These are phyloP conservation scores for Xyliphius kryptos DNA, from an alignment of 2,113 vertebrate genomes.

Conservation along the genomic window DNA sequence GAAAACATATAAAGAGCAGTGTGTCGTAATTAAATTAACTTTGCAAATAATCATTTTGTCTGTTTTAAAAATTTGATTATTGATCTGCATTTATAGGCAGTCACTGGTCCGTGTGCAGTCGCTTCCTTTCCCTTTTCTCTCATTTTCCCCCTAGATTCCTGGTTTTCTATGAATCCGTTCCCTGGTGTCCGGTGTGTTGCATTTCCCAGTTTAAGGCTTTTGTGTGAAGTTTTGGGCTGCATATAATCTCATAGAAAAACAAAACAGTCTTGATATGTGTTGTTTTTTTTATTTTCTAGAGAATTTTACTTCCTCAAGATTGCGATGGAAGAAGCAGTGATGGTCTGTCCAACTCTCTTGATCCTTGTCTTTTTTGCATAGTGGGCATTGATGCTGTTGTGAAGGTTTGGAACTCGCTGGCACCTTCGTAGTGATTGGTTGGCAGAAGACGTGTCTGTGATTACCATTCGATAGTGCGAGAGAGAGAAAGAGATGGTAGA, in stretches of 20 bases:
- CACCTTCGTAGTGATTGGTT: slow-evolving; percentile 62
- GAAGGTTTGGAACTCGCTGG: slow-evolving; percentile 53
- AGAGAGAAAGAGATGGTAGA: slow-evolving; percentile 41
- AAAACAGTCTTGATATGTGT: no score
- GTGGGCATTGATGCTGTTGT: slow-evolving; percentile 62
- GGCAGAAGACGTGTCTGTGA: neutral
- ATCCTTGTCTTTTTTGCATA: slow-evolving; percentile 69
- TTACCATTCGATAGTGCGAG: no score
- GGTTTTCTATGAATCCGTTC: no score
- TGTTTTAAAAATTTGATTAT: no score
- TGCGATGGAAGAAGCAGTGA: no score
- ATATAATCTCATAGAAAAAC: slow-evolving; percentile 63
- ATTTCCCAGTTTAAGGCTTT: slow-evolving; percentile 63
- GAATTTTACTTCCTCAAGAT: no score
- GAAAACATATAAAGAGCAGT: slow-evolving; percentile 99
- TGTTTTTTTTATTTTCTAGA: no score
- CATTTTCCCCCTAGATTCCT: no score
- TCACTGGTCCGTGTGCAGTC: slow-evolving; percentile 66
- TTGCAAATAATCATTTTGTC: slow-evolving; percentile 95
- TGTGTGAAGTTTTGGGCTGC: slow-evolving; percentile 66
- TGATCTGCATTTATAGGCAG: no score
- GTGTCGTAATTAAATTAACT: slow-evolving; percentile 97
- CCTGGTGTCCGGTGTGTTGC: no score
- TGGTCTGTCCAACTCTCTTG: slow-evolving; percentile 38
- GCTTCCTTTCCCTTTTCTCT: no score